Percentiles rank a stretch among this genome's conserved stretches.
Conservation (phyloP, 2,888 invertebrate genomes). For the Drosophila helvetica region DNA sequence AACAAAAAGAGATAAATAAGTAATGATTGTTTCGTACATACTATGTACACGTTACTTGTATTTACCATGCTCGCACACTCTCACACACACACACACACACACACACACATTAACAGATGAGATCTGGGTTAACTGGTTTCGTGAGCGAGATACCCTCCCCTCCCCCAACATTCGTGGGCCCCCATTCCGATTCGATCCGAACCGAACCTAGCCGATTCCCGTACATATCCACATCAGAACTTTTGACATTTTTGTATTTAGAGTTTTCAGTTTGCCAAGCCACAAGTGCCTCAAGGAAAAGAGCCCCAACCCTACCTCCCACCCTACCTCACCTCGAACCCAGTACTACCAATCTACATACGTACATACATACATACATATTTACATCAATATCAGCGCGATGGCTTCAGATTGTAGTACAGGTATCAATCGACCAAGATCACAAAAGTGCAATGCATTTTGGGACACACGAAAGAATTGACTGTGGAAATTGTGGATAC, state of each 20-base stretch:
- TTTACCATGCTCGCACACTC: constrained; percentile 10
- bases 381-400: neutral
- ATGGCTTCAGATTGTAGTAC: constrained; percentile 8
- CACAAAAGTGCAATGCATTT: constrained; percentile 41
- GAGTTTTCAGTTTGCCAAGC: constrained; percentile 47
- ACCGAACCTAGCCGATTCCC: neutral
- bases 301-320: neutral
- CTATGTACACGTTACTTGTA: constrained; percentile 1
- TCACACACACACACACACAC: constrained; percentile 29
- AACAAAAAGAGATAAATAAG: neutral
- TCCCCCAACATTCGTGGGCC: neutral
- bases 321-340: neutral
- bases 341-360: constrained; percentile 3
- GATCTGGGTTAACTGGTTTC: neutral
- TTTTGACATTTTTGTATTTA: constrained; percentile 11
- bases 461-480: constrained; percentile 8
- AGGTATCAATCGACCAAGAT: constrained; percentile 34
- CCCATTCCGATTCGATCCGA: neutral
- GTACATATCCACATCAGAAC: neutral
- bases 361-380: constrained; percentile 7
- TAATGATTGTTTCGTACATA: neutral
- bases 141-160: neutral
- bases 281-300: constrained; percentile 65
- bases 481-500: constrained; percentile 22
- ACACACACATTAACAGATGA: constrained; percentile 8